These are phyloP conservation scores for Crocodylus rhombifer DNA, from an alignment of 2,797 vertebrate species.

Conservation along the genomic window DNA sequence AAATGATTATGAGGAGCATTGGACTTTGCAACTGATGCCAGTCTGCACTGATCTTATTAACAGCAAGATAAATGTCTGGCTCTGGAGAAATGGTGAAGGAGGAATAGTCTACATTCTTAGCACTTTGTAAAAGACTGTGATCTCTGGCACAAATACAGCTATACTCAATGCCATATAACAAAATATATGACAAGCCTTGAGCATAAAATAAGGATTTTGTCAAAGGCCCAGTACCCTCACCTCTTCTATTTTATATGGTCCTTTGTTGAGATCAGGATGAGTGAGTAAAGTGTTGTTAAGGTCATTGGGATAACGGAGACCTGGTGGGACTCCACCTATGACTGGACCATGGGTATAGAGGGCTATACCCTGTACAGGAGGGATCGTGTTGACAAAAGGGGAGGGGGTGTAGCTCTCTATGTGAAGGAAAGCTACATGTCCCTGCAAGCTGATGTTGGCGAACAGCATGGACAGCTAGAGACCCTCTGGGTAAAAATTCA, in stretches of 20 bases:
- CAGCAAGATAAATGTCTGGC: not conserved
- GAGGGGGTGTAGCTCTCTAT: no score
- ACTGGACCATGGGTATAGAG: no score
- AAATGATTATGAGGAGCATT: not conserved
- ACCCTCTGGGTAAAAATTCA: no score
- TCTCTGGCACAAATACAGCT: conserved; percentile 31
- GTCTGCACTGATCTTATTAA: not conserved
- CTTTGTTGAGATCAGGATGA: conserved; percentile 1
- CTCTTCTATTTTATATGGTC: conserved; percentile 26
- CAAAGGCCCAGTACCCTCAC: not conserved
- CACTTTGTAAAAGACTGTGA: not conserved
- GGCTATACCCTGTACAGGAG: no score
- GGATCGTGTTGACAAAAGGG: no score
- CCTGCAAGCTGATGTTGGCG: no score
- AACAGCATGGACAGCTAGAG: no score
- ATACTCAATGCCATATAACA: not conserved
- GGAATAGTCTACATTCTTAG: not conserved
- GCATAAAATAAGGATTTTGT: conserved; percentile 1
- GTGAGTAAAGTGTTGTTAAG: not conserved
- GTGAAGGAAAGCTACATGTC: no score
- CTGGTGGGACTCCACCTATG: no score
- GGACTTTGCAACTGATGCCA: no score
- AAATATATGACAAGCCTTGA: not conserved
- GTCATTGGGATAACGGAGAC: no score
- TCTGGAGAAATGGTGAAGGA: fast-evolving